Base-by-base conservation (phyloP, 1,140 invertebrate species). In the Mizuhopecten yessoensis region DNA sequence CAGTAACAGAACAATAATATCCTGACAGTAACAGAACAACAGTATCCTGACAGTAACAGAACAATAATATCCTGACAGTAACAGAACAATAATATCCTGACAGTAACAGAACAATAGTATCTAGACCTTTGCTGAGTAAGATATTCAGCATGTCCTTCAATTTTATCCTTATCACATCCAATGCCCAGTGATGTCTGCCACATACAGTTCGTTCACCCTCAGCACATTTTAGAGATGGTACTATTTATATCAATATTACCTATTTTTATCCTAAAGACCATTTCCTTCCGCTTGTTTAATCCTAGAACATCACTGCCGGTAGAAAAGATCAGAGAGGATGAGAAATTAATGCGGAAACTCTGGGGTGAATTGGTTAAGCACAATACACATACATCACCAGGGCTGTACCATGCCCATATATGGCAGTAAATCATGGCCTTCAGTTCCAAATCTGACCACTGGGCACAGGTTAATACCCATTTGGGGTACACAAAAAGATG, bases 331-430 rank as follows among this genome's bases (percentile, higher is more conserved):
- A 45, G 42, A 45, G n/a, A 49, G n/a, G n/a, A 75, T 29, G 57
- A 29, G 57, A 75, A 29, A 75, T 75, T n/a, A 75, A 75, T 75
- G 57, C 23, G 57, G 57, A 75, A 75, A 75, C 57, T n/a, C 23
- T 5, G 5, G 57, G 57, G 57, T 75, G 57, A 75, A 75, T 29
- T 75, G 57, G 57, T 29, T 75, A 75, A 75, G 17, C 5, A 75
- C 57, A 0, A n/a, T 7, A 75, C n/a, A 75, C n/a, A 75, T 75
- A 29, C 11, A 75, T 75, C 57, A 75, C 23, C n/a, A n/a, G n/a
- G n/a, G n/a, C 23, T 75, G 13, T 13, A 39, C 13, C 13, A 13
- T 39, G 57, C 0, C 57, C 29, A 75, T 75, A 75, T 57, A 75
- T n/a, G 57, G 9, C 57, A 75, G n/a, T 9, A 75, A n/a, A 29